Evolutionary conservation across 2,797 vertebrate species (phyloP).

Genomic region (Aeoliscus strigatus): DNA sequence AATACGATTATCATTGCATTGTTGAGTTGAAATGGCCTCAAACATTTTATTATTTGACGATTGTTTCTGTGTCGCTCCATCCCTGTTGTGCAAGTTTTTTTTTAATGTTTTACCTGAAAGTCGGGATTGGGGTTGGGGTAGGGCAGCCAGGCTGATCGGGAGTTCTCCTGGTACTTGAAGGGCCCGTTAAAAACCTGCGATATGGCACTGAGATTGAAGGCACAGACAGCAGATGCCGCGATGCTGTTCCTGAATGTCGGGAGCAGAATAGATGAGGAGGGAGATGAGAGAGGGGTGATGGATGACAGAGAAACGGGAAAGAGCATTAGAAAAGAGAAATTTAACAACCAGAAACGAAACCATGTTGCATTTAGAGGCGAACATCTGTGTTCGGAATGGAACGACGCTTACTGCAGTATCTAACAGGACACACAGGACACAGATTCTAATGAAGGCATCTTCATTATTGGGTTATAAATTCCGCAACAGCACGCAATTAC

Average conservation of each 20-base stretch:
- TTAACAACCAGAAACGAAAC: no score
- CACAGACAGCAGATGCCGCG: constrained; percentile 92
- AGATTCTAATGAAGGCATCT: constrained; percentile 31
- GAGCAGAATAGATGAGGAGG: constrained; percentile 2
- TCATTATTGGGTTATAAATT: constrained; percentile 57
- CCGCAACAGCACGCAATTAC: constrained; percentile 56
- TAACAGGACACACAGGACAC: constrained; percentile 40
- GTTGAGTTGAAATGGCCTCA: no score
- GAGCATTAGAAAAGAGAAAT: constrained; percentile 2
- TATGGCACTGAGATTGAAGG: constrained; percentile 95
- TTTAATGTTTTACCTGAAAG: constrained; percentile 85
- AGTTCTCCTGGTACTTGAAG: constrained; percentile 98
- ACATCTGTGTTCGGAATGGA: no score
- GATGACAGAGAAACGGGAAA: constrained; percentile 16
- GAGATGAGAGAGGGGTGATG: neutral
- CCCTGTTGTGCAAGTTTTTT: neutral
- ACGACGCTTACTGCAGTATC: no score
- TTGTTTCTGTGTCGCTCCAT: no score
- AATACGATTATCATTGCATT: no score
- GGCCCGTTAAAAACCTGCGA: constrained; percentile 90
- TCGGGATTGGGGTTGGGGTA: constrained; percentile 95
- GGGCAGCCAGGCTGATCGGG: constrained; percentile 92
- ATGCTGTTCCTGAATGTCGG: constrained; percentile 87
- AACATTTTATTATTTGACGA: no score
- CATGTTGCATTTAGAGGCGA: no score